phyloP scores from a whole-genome alignment of 1,140 invertebrate genomes.

The Aplysia californica region DNA sequence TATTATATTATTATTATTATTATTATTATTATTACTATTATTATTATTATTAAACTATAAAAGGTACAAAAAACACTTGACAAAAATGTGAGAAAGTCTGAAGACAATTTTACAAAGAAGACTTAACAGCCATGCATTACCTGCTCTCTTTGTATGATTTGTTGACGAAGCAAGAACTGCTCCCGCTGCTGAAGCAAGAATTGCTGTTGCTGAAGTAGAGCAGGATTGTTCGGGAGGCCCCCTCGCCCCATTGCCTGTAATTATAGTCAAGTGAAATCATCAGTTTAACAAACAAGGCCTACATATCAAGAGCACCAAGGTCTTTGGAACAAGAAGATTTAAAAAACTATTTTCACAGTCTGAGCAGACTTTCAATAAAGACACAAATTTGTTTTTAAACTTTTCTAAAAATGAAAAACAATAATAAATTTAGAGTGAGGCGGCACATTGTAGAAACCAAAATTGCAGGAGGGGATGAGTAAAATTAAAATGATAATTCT shows the following conservation, averaged over 20 bases:
- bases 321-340: no score
- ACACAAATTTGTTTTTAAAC: no score
- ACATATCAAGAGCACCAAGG: no score
- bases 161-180: slow-evolving; percentile 6
- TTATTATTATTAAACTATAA: background rate
- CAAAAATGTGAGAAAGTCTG: background rate
- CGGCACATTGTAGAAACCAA: no score
- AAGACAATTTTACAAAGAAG: background rate
- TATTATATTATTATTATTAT: background rate
- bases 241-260: no score
- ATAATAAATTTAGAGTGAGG: no score
- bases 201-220: slow-evolving; percentile 4
- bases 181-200: background rate
- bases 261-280: background rate
- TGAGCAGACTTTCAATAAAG: no score
- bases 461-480: no score
- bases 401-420: no score
- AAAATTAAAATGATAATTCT: no score
- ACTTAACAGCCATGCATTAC: background rate
- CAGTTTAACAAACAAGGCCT: background rate
- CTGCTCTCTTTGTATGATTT: slow-evolving; percentile 1
- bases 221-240: background rate
- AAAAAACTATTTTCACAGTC: no score
- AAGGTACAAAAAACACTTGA: background rate
- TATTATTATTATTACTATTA: background rate